Conservation (phyloP, 2,888 invertebrate genomes). For the Omphaloscelis lunosa region DNA sequence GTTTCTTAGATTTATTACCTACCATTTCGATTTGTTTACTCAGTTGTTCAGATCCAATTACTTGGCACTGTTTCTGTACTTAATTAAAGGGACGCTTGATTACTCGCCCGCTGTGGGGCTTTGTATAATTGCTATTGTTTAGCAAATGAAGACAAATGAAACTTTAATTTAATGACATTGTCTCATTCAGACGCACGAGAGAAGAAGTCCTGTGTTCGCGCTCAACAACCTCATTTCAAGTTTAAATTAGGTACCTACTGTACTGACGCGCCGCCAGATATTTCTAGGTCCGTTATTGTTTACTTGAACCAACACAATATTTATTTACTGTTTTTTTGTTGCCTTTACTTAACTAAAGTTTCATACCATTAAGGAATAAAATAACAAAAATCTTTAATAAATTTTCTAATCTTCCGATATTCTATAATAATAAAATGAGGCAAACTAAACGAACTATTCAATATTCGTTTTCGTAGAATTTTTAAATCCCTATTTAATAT, state of each 20-base stretch:
- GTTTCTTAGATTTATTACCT: conserved; percentile 90
- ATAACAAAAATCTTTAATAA: neutral
- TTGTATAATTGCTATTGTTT: conserved; percentile 91
- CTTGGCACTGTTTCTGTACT: conserved; percentile 91
- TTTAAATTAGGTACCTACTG: conserved; percentile 81
- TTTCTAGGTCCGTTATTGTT: conserved; percentile 21
- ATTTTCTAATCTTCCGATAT: conserved; percentile 3
- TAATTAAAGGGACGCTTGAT: conserved; percentile 91
- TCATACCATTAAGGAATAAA: neutral
- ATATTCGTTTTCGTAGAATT: conserved; percentile 20
- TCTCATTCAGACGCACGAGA: conserved; percentile 86
- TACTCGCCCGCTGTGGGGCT: conserved; percentile 90
- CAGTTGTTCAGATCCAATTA: conserved; percentile 91
- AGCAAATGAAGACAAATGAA: conserved; percentile 91
- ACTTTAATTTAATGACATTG: conserved; percentile 91
- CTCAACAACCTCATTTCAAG: conserved; percentile 79
- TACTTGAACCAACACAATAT: neutral
- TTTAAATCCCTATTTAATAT: conserved; percentile 41
- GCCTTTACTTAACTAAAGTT: neutral
- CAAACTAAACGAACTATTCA: conserved; percentile 8
- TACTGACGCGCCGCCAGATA: conserved; percentile 48
- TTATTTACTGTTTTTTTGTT: neutral
- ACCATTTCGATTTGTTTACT: conserved; percentile 91
- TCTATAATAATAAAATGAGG: conserved; percentile 35
- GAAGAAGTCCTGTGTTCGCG: conserved; percentile 82